Percentiles rank a stretch among this genome's conserved stretches.
Conservation (phyloP, 2,888 invertebrate genomes). For the Agrochola circellaris region DNA sequence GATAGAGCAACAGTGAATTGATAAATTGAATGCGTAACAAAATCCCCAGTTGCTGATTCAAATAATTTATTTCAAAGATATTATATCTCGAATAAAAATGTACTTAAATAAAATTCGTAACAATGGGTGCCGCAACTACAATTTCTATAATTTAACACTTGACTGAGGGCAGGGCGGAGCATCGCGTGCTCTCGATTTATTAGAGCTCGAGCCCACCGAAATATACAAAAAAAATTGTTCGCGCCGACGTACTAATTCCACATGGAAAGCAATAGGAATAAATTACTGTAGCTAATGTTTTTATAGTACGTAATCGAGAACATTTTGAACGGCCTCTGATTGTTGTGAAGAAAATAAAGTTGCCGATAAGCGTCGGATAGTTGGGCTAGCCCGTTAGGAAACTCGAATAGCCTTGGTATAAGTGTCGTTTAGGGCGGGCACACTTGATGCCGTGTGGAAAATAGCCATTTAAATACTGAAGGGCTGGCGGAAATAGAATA, state of each 20-base stretch:
- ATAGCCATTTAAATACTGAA: conserved; percentile 57
- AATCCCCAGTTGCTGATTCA: conserved; percentile 2
- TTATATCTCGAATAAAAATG: conserved; percentile 43
- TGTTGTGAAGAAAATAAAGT: conserved; percentile 65
- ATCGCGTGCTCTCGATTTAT: conserved; percentile 71
- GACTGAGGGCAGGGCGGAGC: conserved; percentile 53
- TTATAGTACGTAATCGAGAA: conserved; percentile 69
- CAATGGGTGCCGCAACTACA: conserved; percentile 58
- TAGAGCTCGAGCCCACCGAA: conserved; percentile 65
- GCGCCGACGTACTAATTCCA: conserved; percentile 73
- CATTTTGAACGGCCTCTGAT: conserved; percentile 64
- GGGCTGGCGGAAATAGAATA: conserved; percentile 45
- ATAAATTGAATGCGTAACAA: background rate
- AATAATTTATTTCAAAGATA: conserved; percentile 23
- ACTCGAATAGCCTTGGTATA: conserved; percentile 54
- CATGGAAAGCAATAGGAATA: conserved; percentile 74
- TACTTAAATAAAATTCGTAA: conserved; percentile 52
- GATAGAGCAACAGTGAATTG: conserved; percentile 26
- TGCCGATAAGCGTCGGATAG: conserved; percentile 61
- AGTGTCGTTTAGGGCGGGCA: conserved; percentile 51
- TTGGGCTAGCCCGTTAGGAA: conserved; percentile 57
- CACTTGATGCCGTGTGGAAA: conserved; percentile 51
- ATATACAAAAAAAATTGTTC: conserved; percentile 70
- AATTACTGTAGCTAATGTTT: conserved; percentile 74
- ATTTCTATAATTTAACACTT: conserved; percentile 55